Percentiles rank a stretch among this genome's conserved stretches.
Evolutionary conservation across 2,113 vertebrate genomes (phyloP).

Genomic region (Gambusia holbrooki): DNA sequence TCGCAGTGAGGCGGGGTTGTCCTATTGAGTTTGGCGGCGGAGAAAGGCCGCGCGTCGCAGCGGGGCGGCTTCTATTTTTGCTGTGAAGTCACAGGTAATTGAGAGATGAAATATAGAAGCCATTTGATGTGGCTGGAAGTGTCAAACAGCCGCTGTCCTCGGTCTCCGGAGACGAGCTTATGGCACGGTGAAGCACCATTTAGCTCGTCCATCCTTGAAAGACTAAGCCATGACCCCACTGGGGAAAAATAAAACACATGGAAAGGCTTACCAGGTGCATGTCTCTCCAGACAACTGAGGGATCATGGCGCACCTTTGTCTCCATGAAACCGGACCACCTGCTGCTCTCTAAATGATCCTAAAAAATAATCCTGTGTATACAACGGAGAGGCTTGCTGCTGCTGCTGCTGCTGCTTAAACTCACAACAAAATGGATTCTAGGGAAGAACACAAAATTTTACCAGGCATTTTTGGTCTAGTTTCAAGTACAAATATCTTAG

Average conservation of each 20-base stretch:
- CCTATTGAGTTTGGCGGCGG: slow-evolving; percentile 43
- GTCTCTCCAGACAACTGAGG: slow-evolving; percentile 26
- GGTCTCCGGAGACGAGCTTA: slow-evolving; percentile 51
- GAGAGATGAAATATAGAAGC: slow-evolving; percentile 64
- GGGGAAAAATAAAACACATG: slow-evolving; percentile 43
- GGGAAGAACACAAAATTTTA: not conserved
- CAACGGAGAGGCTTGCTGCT: not conserved
- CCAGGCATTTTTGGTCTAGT: too few relatives aligned
- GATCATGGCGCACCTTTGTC: slow-evolving; percentile 18
- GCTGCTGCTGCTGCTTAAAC: not conserved
- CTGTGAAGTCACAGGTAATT: slow-evolving; percentile 52
- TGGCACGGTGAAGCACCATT: slow-evolving; percentile 54
- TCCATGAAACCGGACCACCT: not conserved
- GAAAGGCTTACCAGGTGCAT: slow-evolving; percentile 48
- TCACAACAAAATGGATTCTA: not conserved
- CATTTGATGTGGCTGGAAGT: slow-evolving; percentile 42
- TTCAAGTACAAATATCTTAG: too few relatives aligned
- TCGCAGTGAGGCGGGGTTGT: slow-evolving; percentile 50
- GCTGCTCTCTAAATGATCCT: not conserved
- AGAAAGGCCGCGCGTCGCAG: slow-evolving; percentile 43
- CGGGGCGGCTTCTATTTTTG: slow-evolving; percentile 32
- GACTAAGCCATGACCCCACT: slow-evolving; percentile 53
- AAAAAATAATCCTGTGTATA: not conserved
- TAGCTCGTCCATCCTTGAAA: slow-evolving; percentile 72
- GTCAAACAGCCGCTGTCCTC: slow-evolving; percentile 29